Conservation (phyloP, 2,113 vertebrate species). For the Mormoops blainvillei region DNA sequence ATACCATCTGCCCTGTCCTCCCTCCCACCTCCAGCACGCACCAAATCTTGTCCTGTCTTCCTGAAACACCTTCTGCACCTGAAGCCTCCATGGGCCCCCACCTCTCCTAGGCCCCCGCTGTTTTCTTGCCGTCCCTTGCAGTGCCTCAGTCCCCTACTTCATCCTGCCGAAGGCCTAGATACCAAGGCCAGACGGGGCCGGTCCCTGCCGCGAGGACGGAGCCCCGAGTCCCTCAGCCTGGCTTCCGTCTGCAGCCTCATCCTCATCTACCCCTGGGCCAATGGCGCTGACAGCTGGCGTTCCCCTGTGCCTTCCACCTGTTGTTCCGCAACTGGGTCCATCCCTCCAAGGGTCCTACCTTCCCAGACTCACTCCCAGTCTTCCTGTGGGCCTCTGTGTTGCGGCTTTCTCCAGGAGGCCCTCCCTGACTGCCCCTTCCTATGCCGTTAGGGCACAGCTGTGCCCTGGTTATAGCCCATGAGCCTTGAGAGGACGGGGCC, state of each 20-base stretch:
- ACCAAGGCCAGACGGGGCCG: not conserved
- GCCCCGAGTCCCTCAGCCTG: not conserved
- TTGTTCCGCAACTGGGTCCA: not conserved
- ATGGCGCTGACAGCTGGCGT: rapidly evolving
- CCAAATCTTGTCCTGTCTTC: not conserved
- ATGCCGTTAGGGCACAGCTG: not conserved
- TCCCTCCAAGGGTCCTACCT: too few species aligned
- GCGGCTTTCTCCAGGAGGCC: conserved; percentile 23
- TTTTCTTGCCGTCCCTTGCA: too few species aligned
- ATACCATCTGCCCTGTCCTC: not conserved
- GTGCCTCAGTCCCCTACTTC: rapidly evolving
- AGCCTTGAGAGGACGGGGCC: not conserved
- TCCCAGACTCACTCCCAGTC: not conserved
- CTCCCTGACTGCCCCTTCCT: not conserved
- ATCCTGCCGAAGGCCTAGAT: not conserved
- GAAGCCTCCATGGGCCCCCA: not conserved
- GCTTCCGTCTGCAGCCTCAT: not conserved
- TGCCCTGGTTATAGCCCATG: not conserved
- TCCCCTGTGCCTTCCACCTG: not conserved
- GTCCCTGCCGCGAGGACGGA: rapidly evolving
- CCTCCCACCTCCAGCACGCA: not conserved
- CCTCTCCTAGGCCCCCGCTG: not conserved
- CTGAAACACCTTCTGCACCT: not conserved
- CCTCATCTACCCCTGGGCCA: not conserved
- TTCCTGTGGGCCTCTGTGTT: not conserved